Base-by-base conservation (phyloP, 2,113 vertebrate species). In the Atractosteus spatula region DNA sequence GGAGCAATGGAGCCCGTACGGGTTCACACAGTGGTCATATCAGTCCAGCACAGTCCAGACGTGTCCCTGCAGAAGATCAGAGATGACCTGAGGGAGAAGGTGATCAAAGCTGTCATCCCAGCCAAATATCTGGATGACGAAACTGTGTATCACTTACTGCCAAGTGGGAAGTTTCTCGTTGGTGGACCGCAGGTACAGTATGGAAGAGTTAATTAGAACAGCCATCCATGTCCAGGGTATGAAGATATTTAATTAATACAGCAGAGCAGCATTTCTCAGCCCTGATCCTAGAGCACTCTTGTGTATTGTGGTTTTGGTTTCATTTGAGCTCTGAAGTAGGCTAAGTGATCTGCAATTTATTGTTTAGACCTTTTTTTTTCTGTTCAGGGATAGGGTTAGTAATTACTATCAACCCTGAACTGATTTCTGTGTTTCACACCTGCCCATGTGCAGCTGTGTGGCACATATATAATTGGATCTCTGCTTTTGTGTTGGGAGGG, bases 11-110 rank as follows among this genome's bases (percentile, higher is more conserved):
- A 88, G 77, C 90, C 91, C 0, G n/a, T 85, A 62, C 83, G 88
- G 0, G 77, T 92, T 11, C 91, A 92, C 79, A 91, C 90, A 0
- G 82, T 91, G 66, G 91, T 92, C 70, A 86, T 92, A 71, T 92
- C 90, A 0, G 89, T 92, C 0, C 89, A 92, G 54, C 91, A 91
- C 74, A 75, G 63, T 12, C 81, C 85, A 0, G 71, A 89, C 44
- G 83, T 90, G 77, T 74, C 74, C 1, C 76, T 90, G 79, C 75
- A 83, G 41, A 82, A 89, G 55, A 90, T 92, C 61, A 78, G 86
- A 29, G 47, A 10, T 14, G 71, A 75, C 41, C 82, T 92, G 69
- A 87, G 86, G 84, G 89, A 91, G 73, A 91, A 87, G 17, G 88
- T 92, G 67, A 85, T 92, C 71, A 89, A 85, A 66, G 69, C 69